These are phyloP conservation scores for Drosophila paulistorum DNA, from an alignment of 1,140 invertebrate genomes.

Conservation along the genomic window DNA sequence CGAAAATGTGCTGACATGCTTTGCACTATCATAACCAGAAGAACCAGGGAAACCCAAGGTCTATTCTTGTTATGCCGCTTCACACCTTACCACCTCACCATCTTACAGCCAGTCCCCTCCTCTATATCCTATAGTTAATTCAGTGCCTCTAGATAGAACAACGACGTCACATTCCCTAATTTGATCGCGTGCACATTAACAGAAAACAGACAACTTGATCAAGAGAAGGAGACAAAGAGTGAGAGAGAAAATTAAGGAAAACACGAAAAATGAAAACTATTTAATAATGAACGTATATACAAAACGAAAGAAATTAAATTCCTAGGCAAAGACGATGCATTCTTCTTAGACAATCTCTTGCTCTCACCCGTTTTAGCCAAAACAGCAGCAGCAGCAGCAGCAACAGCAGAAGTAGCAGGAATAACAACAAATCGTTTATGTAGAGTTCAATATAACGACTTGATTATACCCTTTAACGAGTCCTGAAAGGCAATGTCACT, in stretches of 20 bases:
- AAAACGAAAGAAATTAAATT: slow-evolving; percentile 72
- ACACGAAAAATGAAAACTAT: slow-evolving; percentile 43
- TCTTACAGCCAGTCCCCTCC: not conserved
- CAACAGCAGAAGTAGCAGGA: not conserved
- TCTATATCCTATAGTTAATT: not conserved
- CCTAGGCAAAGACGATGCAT: slow-evolving; percentile 50
- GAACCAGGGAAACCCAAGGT: not conserved
- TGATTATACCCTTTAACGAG: slow-evolving; percentile 7
- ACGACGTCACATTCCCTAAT: slow-evolving; percentile 50
- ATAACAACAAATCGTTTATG: not conserved
- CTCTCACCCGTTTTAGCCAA: not conserved
- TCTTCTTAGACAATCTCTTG: slow-evolving; percentile 25
- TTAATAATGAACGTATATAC: slow-evolving; percentile 68
- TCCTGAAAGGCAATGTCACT: no score
- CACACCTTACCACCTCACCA: not conserved
- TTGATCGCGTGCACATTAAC: slow-evolving; percentile 55
- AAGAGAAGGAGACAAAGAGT: slow-evolving; percentile 24
- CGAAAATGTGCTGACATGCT: slow-evolving; percentile 14
- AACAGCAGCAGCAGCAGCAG: not conserved
- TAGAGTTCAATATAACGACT: not conserved
- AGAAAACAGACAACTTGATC: slow-evolving; percentile 64
- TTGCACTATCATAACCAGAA: slow-evolving; percentile 15
- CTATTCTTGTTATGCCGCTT: not conserved
- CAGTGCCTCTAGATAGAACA: slow-evolving; percentile 18
- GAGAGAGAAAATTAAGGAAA: slow-evolving; percentile 22